Evolutionary conservation across 1,140 invertebrate species (phyloP).

Genomic region (Saccostrea glomerata): DNA sequence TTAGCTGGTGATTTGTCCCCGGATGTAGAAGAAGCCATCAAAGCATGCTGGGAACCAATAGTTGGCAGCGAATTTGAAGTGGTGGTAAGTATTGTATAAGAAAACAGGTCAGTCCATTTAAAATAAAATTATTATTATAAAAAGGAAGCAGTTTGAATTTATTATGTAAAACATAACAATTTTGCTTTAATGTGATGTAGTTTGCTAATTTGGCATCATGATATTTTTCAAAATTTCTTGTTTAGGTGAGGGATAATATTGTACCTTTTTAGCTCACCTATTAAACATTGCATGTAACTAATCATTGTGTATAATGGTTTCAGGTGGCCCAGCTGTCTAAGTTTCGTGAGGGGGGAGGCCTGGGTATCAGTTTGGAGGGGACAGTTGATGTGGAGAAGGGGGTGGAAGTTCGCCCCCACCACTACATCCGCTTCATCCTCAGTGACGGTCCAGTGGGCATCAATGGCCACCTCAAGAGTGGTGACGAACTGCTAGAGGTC

Average conservation of each 20-base stretch:
- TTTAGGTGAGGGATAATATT: no score
- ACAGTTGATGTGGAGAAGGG: slow-evolving; percentile 89
- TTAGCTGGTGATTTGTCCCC: slow-evolving; percentile 82
- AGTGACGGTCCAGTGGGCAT: slow-evolving; percentile 96
- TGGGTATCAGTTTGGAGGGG: slow-evolving; percentile 97
- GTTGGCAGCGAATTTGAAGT: slow-evolving; percentile 91
- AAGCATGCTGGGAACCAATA: slow-evolving; percentile 88
- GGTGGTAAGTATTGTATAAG: slow-evolving; percentile 84
- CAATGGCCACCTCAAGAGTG: slow-evolving; percentile 88
- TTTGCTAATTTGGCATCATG: no score
- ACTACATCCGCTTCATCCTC: slow-evolving; percentile 89
- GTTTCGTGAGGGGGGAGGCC: slow-evolving; percentile 91
- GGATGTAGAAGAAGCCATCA: slow-evolving; percentile 88
- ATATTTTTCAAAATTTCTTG: no score
- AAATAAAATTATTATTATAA: not conserved
- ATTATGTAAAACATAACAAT: no score
- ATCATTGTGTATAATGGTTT: no score
- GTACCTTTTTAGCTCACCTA: no score
- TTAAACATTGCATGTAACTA: no score
- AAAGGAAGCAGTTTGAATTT: no score
- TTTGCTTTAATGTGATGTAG: no score
- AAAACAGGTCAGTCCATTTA: not conserved
- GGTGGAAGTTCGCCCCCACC: slow-evolving; percentile 83
- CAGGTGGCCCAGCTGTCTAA: slow-evolving; percentile 91
- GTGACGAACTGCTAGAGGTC: slow-evolving; percentile 93